Evolutionary conservation across 2,888 invertebrate genomes (phyloP), one percentile per base, ranked within the genome.

Genomic region (Julus scanicus): DNA sequence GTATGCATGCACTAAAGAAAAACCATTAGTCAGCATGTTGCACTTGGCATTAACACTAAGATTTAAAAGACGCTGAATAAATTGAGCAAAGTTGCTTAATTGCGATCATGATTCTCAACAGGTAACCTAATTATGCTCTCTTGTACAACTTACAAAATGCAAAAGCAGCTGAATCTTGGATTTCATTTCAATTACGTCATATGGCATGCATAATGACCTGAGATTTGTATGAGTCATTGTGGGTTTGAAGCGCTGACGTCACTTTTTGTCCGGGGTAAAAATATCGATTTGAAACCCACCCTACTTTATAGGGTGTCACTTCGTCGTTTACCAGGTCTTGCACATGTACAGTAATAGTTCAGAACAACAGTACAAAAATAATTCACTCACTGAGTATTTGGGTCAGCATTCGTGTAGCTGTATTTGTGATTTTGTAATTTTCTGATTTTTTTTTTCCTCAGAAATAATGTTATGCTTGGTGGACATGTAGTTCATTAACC

Each of bases 151-250:
- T 53, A 53, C 3, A 63, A 63, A 63, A 63, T 71, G 8, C 6
- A 63, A 9, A 5, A 29, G 71, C 71, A 29, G 9, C 71, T 9
- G 71, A 8, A 71, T 29, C 8, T 29, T n/a, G 17, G n/a, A 0
- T 71, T 71, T 71, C 8, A 71, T 71, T 29, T 29, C 6, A 71
- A 71, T 71, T 6, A 49, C 20, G 39, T 13, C 48, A 29, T 71
- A 71, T 1, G 29, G 29, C 29, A 71, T 29, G 20, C 9, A 17
- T 29, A n/a, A 5, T 71, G 6, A 63, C 17, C 20, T 71, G 5
- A 71, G 29, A 20, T 63, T n/a, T 29, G 20, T 20, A 71, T 71
- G 71, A 71, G 29, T 71, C 71, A 71, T 71, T 71, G 71, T 71
- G 71, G 44, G 9, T 20, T 63, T 63, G 20, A n/a, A 1, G n/a